Base-by-base conservation (phyloP, 2,888 invertebrate species). In the Microdon myrmicae region DNA sequence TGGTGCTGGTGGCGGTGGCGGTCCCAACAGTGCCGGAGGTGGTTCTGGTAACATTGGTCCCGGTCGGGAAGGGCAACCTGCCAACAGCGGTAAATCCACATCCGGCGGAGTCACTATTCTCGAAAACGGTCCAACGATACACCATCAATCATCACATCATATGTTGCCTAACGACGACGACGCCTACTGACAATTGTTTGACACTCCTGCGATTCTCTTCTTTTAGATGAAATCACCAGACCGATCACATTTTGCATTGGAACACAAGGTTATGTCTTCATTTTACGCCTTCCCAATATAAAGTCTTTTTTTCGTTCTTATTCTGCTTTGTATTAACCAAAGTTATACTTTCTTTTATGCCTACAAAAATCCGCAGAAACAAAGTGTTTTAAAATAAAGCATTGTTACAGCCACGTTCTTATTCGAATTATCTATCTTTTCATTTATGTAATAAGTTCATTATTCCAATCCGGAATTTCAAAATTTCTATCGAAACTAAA, bases 1-100 rank as follows among this genome's bases (percentile, higher is more conserved):
- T 43, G 72, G 73, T 41, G 72, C 73, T 19, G 75, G 71, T 22
- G 74, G 73, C 25, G 72, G 72, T 23, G 70, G 70, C 16, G 67
- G 68, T 28, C 66, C 68, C 4, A 47, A 53, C 16, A 53, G 59
- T n/a, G 69, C 64, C 48, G 19, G 20, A 10, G 31, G 31, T 22
- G 37, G 23, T 10, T 31, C 12, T 14, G 28, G 28, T 4, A 12
- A 28, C 5, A 13, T 6, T 3, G 43, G 56, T 14, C 56, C 60
- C 44, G 49, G 43, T 12, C 59, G 67, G n/a, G n/a, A n/a, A n/a
- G n/a, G n/a, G n/a, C n/a, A n/a, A n/a, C n/a, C n/a, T 26, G 69
- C 69, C 29, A 66, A 69, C 37, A 60, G 68, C n/a, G 39, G 47
- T 29, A 38, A 56, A n/a, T 67, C 56, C 49, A 17, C n/a, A n/a